These are phyloP conservation scores for Sebastolobus altivelis DNA, from an alignment of 2,797 vertebrate genomes.

Conservation along the genomic window DNA sequence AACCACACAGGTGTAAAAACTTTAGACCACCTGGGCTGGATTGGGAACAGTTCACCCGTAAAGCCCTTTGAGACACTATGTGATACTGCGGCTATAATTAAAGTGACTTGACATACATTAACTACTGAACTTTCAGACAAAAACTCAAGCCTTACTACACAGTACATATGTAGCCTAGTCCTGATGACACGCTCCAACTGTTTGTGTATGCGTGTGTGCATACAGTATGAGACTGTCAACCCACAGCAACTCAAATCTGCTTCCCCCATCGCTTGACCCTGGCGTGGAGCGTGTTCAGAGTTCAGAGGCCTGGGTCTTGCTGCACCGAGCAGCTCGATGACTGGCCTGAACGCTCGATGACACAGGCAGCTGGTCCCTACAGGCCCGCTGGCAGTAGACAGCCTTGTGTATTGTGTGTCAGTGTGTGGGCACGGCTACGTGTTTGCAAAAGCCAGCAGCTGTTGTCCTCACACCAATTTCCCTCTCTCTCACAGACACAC, in stretches of 20 bases:
- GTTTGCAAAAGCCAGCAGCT: constrained; percentile 65
- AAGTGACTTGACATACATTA: neutral
- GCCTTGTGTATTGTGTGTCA: constrained; percentile 30
- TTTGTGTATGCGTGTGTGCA: neutral
- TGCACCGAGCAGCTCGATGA: constrained; percentile 34
- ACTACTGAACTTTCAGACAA: neutral
- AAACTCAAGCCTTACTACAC: neutral
- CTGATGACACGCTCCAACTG: neutral
- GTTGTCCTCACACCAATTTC: constrained; percentile 50
- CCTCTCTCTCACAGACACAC: constrained; percentile 36
- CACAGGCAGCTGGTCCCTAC: constrained; percentile 62
- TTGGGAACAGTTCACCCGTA: neutral
- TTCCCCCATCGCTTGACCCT: constrained; percentile 25
- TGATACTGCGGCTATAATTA: neutral
- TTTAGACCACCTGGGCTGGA: neutral
- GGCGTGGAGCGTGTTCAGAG: constrained; percentile 36
- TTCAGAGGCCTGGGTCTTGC: constrained; percentile 22
- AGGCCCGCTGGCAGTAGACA: constrained; percentile 39
- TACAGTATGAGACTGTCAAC: neutral
- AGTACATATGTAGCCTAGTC: neutral
- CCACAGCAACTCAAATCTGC: neutral
- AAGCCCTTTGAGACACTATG: neutral
- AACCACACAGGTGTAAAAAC: constrained; percentile 16
- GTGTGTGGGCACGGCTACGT: constrained; percentile 26
- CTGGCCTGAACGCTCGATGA: constrained; percentile 49